A percentile compares a stretch with the other conserved stretches of the same genome.
Evolutionary conservation across 2,888 invertebrate species (phyloP).

Genomic region (Dryocosmus kuriphilus): DNA sequence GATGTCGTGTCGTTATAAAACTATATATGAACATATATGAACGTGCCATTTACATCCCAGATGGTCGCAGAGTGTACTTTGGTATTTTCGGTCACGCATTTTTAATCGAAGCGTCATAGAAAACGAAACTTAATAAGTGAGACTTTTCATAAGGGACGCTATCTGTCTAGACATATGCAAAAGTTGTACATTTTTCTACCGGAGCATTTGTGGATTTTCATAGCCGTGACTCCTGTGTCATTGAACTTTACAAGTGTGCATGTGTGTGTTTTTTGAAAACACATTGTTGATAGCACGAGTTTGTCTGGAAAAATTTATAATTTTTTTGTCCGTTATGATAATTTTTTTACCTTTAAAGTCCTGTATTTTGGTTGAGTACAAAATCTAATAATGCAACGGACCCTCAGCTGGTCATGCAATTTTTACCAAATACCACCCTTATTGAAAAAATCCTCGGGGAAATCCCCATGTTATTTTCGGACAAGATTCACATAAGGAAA

Average conservation of each 20-base stretch:
- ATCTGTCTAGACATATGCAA: not conserved
- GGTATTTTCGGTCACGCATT: not conserved
- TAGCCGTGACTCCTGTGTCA: not conserved
- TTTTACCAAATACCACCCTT: no score
- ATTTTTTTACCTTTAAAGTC: not conserved
- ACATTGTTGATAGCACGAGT: not conserved
- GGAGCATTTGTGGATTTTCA: not conserved
- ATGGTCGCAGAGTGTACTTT: not conserved
- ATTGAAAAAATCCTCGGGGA: no score
- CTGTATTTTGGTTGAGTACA: no score
- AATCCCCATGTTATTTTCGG: no score
- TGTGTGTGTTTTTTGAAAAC: not conserved
- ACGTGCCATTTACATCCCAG: constrained; percentile 2
- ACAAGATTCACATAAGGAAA: no score
- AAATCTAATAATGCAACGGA: no score
- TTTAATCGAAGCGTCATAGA: not conserved
- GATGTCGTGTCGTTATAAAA: not conserved
- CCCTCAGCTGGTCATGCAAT: no score
- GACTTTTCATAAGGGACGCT: not conserved
- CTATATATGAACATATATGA: not conserved
- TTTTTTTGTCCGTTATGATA: not conserved
- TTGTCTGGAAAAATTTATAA: not conserved
- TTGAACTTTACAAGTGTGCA: not conserved
- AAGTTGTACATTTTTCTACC: not conserved
- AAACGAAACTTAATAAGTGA: not conserved